These are phyloP conservation scores for Prunella fulvescens DNA, from an alignment of 2,113 vertebrate genomes.

Conservation along the genomic window DNA sequence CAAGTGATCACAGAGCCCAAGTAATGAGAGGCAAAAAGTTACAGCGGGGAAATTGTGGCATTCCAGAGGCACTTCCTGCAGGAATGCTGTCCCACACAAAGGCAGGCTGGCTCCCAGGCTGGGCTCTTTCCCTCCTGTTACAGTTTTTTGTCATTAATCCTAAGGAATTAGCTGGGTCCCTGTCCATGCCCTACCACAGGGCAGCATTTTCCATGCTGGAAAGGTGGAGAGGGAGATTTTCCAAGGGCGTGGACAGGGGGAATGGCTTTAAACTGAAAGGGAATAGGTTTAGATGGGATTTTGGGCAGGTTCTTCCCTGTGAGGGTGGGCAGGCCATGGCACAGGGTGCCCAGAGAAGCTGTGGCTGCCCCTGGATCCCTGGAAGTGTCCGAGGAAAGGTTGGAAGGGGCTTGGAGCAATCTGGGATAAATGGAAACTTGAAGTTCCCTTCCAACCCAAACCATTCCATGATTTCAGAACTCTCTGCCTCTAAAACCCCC, in stretches of 20 bases:
- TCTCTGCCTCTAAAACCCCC: not conserved
- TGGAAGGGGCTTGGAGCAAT: accelerated
- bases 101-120: not conserved
- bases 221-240: not conserved
- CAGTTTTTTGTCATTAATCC: not conserved
- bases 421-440: not conserved
- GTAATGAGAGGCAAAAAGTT: not conserved
- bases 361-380: not conserved
- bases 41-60: not conserved
- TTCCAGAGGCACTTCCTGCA: not conserved
- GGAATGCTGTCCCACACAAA: not conserved
- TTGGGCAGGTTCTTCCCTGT: not conserved
- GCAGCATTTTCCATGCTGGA: not conserved
- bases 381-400: accelerated
- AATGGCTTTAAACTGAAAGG: not conserved
- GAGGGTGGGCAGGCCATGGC: not conserved
- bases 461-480: not conserved
- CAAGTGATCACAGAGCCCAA: not conserved
- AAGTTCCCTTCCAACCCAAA: not conserved
- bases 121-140: not conserved
- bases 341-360: not conserved
- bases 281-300: not conserved
- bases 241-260: too few species aligned
- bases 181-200: not conserved
- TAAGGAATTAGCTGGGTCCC: not conserved